Percentiles rank a stretch among this genome's conserved stretches.
phyloP scores from a whole-genome alignment of 2,797 vertebrate genomes.

The Anisognathus igniventris region DNA sequence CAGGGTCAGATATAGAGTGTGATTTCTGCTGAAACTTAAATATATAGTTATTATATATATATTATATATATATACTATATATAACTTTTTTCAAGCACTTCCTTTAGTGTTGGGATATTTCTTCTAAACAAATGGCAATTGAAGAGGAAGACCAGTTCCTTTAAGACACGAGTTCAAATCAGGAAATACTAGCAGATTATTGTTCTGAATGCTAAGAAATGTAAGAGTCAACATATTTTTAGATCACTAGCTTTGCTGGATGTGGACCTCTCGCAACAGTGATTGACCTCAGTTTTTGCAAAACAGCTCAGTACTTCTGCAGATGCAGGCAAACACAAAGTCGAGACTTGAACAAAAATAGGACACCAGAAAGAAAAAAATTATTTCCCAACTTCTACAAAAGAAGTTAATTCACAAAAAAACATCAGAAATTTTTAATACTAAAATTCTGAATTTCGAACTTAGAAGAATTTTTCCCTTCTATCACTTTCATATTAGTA shows the following conservation, averaged over 20 bases:
- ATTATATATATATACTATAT: no score
- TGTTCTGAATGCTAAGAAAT: neutral
- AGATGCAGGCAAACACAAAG: neutral
- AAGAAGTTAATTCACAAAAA: neutral
- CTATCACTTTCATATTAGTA: neutral
- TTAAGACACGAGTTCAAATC: neutral
- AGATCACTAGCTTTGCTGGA: neutral
- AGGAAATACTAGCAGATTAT: neutral
- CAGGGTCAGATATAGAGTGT: neutral
- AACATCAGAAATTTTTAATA: neutral
- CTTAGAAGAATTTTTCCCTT: neutral
- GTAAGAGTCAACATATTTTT: neutral
- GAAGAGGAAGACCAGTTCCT: neutral
- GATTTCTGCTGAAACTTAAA: neutral
- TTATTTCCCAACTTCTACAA: neutral
- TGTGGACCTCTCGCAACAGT: accelerated
- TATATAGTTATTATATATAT: neutral
- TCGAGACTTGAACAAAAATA: neutral
- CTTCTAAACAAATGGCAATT: neutral
- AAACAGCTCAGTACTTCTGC: neutral
- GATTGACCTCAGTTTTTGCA: neutral
- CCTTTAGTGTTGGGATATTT: neutral
- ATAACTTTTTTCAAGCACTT: neutral
- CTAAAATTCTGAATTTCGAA: neutral
- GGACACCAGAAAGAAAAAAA: neutral